Base-by-base conservation (phyloP, 2,113 vertebrate species). In the Oreocharis arfaki region DNA sequence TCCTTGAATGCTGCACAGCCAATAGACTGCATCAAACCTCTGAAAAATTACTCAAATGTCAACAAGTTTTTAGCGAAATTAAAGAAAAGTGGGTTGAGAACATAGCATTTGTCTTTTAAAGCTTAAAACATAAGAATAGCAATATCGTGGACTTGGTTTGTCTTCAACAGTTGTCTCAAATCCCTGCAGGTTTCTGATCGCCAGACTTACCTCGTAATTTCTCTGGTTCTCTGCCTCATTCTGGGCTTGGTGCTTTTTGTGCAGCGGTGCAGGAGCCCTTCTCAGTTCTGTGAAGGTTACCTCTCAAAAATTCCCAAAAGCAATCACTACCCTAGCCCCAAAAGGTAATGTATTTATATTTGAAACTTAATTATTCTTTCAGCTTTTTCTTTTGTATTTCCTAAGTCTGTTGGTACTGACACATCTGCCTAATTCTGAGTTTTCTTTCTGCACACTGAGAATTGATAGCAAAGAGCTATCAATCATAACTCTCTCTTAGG, bases 311-410 rank as follows among this genome's bases (percentile, higher is more conserved):
- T 99, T 85, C 99, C 99, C 91, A 98, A 99, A 97, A 99, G 98
- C 97, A 99, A 98, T 98, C 98, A 99, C 90, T 99, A 99, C 97
- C 99, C 99, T 56, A 99, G 99, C 95, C 99, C 99, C 71, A 99
- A 99, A 98, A 99, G 99, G 99, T 98, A 98, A 93, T 1, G 12
- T 55, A 9, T 75, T 46, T 79, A 1, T 90, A 53, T 88, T 79
- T 90, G 37, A 49, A 75, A 57, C 44, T 13, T 33, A 49, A 35
- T 79, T 67, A 37, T 87, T 92, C 55, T 85, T 61, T 80, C 12
- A 68, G 59, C 32, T 91, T 76, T 73, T 83, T 33, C 41, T 12
- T 56, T 75, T 7, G 2, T 49, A 1, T 26, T 76, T 71, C 32
- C 26, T 11, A 20, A 52, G 32, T 71, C 32, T 11, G 3, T 11